A percentile compares a stretch with the other conserved stretches of the same genome.
phyloP scores from a whole-genome alignment of 2,113 vertebrate species.

The Vicugna pacos region DNA sequence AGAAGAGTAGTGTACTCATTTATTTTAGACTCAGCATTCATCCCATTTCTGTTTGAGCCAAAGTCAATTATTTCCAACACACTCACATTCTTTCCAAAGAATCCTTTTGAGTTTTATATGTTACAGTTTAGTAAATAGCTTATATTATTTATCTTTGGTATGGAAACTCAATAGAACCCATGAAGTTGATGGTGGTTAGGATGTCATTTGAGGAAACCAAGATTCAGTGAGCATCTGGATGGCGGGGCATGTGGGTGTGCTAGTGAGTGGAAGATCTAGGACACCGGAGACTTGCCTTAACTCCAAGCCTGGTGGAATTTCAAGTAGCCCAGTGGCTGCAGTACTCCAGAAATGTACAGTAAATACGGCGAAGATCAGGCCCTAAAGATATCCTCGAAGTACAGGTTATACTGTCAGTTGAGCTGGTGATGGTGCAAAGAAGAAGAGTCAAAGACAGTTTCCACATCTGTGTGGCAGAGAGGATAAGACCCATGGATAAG shows the following conservation, averaged over 20 bases:
- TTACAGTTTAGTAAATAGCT: not conserved
- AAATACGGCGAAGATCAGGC: not conserved
- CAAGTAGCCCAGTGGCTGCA: too few species aligned
- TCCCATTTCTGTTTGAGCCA: not conserved
- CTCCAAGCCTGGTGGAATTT: not conserved
- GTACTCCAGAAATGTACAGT: not conserved
- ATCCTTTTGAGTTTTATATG: not conserved
- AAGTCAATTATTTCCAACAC: not conserved
- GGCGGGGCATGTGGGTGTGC: fast-evolving
- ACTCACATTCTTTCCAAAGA: not conserved
- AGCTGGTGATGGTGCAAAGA: not conserved
- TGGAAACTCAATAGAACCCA: not conserved
- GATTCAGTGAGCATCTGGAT: not conserved
- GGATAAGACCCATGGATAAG: not conserved
- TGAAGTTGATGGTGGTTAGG: not conserved
- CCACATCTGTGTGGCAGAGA: not conserved
- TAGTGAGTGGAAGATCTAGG: not conserved
- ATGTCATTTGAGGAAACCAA: not conserved
- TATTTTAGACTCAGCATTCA: not conserved
- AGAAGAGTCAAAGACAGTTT: not conserved
- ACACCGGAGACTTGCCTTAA: not conserved
- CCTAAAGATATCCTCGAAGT: not conserved
- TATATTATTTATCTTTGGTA: not conserved
- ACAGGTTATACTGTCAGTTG: not conserved
- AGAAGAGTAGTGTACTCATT: not conserved